Evolutionary conservation across 2,797 vertebrate genomes (phyloP).

Genomic region (Anas bernieri): DNA sequence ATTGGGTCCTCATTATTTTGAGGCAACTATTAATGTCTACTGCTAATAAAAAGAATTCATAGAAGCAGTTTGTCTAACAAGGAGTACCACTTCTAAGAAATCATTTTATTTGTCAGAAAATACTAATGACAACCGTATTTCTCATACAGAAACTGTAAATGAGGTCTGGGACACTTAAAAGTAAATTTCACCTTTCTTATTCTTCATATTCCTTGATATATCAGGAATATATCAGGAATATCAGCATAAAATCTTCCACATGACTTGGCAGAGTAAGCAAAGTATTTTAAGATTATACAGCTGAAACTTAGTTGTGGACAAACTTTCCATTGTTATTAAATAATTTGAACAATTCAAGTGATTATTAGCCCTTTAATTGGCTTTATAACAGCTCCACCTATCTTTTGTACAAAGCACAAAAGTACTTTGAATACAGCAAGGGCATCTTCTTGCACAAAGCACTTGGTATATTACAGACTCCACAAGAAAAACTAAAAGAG

Average conservation of each 20-base stretch:
- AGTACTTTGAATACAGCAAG: background rate
- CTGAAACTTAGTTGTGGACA: background rate
- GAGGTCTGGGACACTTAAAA: background rate
- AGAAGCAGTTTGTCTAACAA: background rate
- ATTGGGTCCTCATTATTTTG: background rate
- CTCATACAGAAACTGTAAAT: background rate
- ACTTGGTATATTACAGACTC: background rate
- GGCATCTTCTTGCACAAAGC: background rate
- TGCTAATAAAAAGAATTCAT: background rate
- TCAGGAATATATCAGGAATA: background rate
- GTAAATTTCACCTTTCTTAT: background rate
- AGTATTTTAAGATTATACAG: background rate
- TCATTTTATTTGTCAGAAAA: background rate
- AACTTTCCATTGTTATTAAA: background rate
- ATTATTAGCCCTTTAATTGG: background rate
- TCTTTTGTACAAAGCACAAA: background rate
- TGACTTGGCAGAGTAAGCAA: background rate
- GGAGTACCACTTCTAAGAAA: background rate
- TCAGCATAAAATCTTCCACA: background rate
- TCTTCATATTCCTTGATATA: background rate
- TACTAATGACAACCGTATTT: background rate
- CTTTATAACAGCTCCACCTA: background rate
- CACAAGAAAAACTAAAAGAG: background rate
- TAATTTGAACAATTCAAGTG: background rate
- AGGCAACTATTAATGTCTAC: accelerated